These are phyloP conservation scores for Ischnus inquisitorius DNA, from an alignment of 2,888 invertebrate genomes.

Conservation along the genomic window DNA sequence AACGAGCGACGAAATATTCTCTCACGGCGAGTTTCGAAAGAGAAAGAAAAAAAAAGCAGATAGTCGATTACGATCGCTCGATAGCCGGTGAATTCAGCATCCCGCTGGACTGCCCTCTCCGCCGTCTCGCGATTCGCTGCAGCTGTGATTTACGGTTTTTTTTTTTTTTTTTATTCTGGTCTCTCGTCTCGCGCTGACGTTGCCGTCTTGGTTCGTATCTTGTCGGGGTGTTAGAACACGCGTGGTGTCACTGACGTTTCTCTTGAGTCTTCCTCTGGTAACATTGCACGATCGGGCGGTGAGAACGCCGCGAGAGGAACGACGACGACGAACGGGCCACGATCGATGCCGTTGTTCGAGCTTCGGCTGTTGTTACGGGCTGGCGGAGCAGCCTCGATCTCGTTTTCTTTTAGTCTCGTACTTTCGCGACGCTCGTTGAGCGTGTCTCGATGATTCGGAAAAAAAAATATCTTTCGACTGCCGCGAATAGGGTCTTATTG, in stretches of 20 bases:
- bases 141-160: slow-evolving; percentile 12
- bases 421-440: background rate
- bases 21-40: no score
- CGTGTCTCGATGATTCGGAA: background rate
- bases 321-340: slow-evolving; percentile 3
- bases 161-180: background rate
- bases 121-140: background rate
- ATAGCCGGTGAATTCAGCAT: slow-evolving; percentile 39
- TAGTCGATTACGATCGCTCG: slow-evolving; percentile 6
- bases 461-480: background rate
- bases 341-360: slow-evolving; percentile 38
- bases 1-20: no score
- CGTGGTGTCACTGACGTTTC: slow-evolving; percentile 60
- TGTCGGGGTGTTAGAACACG: slow-evolving; percentile 35
- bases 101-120: background rate
- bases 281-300: slow-evolving; percentile 32
- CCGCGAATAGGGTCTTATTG: slow-evolving; percentile 12
- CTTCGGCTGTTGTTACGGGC: slow-evolving; percentile 4
- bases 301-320: slow-evolving; percentile 17
- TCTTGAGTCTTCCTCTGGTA: slow-evolving; percentile 28
- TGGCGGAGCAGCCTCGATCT: slow-evolving; percentile 42
- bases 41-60: no score
- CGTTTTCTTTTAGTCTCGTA: slow-evolving; percentile 1
- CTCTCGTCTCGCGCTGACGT: background rate
- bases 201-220: background rate